These are phyloP conservation scores for Coreius guichenoti DNA, from an alignment of 2,797 vertebrate genomes.

Conservation along the genomic window DNA sequence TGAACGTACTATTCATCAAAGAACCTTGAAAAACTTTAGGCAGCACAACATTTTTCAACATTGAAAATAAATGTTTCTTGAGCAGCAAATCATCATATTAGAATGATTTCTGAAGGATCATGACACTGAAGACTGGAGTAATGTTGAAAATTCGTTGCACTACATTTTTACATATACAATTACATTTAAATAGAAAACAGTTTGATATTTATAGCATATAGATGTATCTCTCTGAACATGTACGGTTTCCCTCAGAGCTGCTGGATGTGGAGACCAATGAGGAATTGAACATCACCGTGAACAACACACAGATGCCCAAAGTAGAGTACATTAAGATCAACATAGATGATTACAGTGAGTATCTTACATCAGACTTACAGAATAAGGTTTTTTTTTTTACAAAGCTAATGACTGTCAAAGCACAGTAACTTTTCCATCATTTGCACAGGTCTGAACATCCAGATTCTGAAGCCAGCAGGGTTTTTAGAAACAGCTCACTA, in stretches of 20 bases:
- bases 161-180: background rate
- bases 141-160: background rate
- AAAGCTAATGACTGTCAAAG: background rate
- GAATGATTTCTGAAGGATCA: background rate
- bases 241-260: constrained; percentile 79
- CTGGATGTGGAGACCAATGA: constrained; percentile 90
- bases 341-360: constrained; percentile 92
- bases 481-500: constrained; percentile 87
- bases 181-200: background rate
- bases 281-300: constrained; percentile 78
- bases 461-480: constrained; percentile 92
- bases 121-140: background rate
- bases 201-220: background rate
- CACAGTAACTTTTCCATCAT: background rate
- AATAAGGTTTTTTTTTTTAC: background rate
- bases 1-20: background rate
- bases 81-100: too few relatives aligned
- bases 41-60: background rate
- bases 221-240: background rate
- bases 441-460: constrained; percentile 79
- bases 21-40: background rate
- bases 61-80: background rate
- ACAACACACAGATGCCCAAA: constrained; percentile 90
- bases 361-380: background rate
- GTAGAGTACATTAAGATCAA: constrained; percentile 85